These are phyloP conservation scores for Rana temporaria DNA, from an alignment of 2,113 vertebrate genomes.

Conservation along the genomic window DNA sequence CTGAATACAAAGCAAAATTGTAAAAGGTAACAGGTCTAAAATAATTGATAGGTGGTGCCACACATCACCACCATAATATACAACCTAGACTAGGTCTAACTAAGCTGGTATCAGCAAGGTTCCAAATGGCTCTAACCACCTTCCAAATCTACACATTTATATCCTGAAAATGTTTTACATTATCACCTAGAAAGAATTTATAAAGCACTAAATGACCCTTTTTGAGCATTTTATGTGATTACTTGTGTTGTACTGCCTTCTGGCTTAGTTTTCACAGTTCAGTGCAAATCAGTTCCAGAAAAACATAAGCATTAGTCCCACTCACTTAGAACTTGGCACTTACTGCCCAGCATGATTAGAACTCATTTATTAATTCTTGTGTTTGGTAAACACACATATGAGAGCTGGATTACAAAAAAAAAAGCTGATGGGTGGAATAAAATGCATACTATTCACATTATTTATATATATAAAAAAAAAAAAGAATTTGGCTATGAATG, in stretches of 20 bases:
- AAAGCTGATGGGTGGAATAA: not conserved
- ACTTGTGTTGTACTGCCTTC: not conserved
- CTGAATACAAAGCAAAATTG: too few species aligned
- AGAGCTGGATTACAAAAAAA: constrained; percentile 16
- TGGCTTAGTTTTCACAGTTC: constrained; percentile 15
- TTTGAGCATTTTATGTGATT: not conserved
- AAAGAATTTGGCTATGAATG: not conserved
- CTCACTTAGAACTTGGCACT: constrained; percentile 23
- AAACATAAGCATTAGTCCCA: constrained; percentile 20
- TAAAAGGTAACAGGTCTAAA: too few species aligned
- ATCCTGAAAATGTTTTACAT: not conserved
- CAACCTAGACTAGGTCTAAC: too few species aligned
- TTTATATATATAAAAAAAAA: constrained; percentile 3
- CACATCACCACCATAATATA: too few species aligned
- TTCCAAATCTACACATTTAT: not conserved
- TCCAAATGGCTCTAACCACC: too few species aligned
- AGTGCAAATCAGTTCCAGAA: not conserved
- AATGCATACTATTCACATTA: not conserved
- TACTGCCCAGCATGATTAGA: not conserved
- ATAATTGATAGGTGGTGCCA: too few species aligned
- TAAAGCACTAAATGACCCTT: not conserved
- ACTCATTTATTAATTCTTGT: constrained; percentile 13
- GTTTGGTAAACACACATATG: constrained; percentile 33
- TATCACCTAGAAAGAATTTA: not conserved
- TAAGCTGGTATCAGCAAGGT: too few species aligned